Conservation (phyloP, 2,888 invertebrate species). For the Archips crataeganus region DNA sequence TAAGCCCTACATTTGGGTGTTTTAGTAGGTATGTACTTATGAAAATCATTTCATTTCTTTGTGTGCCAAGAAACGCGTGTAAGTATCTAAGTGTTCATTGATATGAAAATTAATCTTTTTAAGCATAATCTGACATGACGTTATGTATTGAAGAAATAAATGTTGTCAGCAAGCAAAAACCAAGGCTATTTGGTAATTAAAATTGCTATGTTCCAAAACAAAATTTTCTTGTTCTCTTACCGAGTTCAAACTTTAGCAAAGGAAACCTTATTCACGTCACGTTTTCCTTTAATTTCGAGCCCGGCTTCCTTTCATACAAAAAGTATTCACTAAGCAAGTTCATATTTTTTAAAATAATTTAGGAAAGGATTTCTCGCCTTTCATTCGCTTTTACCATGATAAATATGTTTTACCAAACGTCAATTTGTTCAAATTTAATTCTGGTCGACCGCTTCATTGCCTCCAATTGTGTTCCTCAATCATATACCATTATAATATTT, state of each 20-base stretch:
- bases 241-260: conserved; percentile 10
- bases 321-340: neutral
- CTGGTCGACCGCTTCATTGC: conserved; percentile 15
- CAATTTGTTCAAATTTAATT: conserved; percentile 27
- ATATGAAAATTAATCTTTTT: too few relatives aligned
- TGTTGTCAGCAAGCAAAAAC: neutral
- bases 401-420: conserved; percentile 1
- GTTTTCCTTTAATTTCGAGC: conserved; percentile 6
- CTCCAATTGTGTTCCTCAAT: conserved; percentile 12
- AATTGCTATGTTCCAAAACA: neutral
- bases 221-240: neutral
- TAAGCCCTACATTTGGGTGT: too few relatives aligned
- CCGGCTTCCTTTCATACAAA: conserved; percentile 1
- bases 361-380: neutral
- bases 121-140: too few relatives aligned
- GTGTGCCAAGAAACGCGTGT: too few relatives aligned
- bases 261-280: conserved; percentile 12
- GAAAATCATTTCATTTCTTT: too few relatives aligned
- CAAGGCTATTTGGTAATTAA: neutral
- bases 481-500: conserved; percentile 13
- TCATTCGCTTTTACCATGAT: neutral
- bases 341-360: neutral
- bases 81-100: too few relatives aligned
- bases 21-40: too few relatives aligned
- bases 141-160: neutral